Conservation (phyloP, 2,888 invertebrate genomes). For the Drosophila affinis region DNA sequence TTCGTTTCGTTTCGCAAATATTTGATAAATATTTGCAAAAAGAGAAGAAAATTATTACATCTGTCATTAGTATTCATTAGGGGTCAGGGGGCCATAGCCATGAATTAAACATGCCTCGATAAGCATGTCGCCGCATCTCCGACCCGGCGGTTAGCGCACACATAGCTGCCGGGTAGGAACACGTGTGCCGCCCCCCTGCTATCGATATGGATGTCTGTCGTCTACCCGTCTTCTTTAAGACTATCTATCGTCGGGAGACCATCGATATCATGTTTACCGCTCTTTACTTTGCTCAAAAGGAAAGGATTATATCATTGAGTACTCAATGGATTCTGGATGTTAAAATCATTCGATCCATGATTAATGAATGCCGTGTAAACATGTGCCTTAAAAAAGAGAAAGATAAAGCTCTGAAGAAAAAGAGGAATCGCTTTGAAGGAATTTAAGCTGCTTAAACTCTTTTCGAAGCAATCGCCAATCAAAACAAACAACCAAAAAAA, state of each 20-base stretch:
- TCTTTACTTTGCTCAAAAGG: too few relatives aligned
- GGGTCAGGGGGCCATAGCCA: constrained; percentile 10
- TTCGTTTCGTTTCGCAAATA: constrained; percentile 32
- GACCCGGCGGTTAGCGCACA: too few relatives aligned
- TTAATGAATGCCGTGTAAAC: background rate
- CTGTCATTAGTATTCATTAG: constrained; percentile 31
- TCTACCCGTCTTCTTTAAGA: too few relatives aligned
- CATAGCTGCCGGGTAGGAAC: too few relatives aligned
- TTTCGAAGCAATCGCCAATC: constrained; percentile 1
- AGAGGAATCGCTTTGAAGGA: too few relatives aligned
- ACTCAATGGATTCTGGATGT: background rate
- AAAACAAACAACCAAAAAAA: constrained; percentile 5
- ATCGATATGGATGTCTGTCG: too few relatives aligned
- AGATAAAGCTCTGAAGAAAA: background rate
- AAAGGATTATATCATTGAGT: too few relatives aligned
- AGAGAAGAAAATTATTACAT: constrained; percentile 27
- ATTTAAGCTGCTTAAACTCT: background rate
- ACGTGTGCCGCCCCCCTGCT: too few relatives aligned
- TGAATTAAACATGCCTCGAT: constrained; percentile 43
- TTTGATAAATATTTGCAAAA: constrained; percentile 38
- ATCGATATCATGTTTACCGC: too few relatives aligned
- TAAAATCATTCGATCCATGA: background rate
- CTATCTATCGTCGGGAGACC: too few relatives aligned
- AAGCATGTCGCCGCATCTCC: constrained; percentile 28
- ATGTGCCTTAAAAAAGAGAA: background rate